Base-by-base conservation (phyloP, 2,113 vertebrate genomes). In the Oplegnathus fasciatus region DNA sequence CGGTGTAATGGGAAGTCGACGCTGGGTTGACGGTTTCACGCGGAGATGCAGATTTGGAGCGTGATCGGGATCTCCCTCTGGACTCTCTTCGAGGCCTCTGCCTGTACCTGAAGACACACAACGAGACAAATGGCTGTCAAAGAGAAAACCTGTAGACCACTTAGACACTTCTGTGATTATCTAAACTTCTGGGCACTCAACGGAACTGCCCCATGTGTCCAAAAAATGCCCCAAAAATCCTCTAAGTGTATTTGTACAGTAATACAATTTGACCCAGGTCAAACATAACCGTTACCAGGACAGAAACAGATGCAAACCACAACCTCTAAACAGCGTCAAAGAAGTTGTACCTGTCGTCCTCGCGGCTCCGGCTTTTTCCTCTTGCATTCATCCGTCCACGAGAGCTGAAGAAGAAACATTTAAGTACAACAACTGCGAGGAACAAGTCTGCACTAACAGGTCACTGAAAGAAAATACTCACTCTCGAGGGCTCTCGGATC, bases 401-500 rank as follows among this genome's bases (percentile, higher is more conserved):
- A 62, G 95, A 94, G 0, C 96, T 96, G 60, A 18, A 44, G 37
- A 94, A 28, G 10, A 50, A 4, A 26, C 7, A 32, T 2, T 6
- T 18, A 34, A 30, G 1, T 10, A 4, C 0, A 13, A 46, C 20
- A 6, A 22, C 9, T 2, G 26, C 0, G 55, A 44, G 28, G 6
- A 44, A 2, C 1, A 2, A n/a, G 32, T 37, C 55, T 46, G 30
- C 26, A 32, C 8, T 3, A 28, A 14, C 18, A 15, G 13, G 32
- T 30, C 9, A 37, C 2, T n/a, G 1, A 40, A 24, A 30, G 46
- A 11, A 4, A 1, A 42, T 4, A 90, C 98, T 96, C 96, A 99
- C 98, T 98, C 97, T 96, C 96, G 94, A 83, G 98, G 97, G 90
- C 97, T 99, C 78, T 97, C 97, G 0, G 98, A 99, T 62, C 97